Evolutionary conservation across 2,113 vertebrate species (phyloP).

Genomic region (Eleginops maclovinus): DNA sequence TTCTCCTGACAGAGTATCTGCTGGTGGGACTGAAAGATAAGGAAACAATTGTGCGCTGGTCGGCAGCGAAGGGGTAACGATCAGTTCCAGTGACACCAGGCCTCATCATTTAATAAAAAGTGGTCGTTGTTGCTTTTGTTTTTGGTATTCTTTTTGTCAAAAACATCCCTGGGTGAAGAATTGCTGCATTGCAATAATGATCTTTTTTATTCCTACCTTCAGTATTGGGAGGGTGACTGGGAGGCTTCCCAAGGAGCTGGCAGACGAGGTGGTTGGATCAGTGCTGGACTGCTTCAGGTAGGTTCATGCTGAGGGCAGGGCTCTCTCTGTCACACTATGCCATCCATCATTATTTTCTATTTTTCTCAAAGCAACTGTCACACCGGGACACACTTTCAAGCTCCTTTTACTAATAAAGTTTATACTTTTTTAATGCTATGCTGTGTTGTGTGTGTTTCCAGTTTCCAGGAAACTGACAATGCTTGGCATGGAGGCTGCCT

Average conservation of each 20-base stretch:
- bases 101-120: slow-evolving; percentile 8
- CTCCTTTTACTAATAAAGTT: neutral
- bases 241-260: slow-evolving; percentile 92
- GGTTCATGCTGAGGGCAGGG: slow-evolving; percentile 2
- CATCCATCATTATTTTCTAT: neutral
- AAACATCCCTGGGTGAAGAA: neutral
- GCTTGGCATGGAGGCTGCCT: slow-evolving; percentile 97
- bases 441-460: slow-evolving; percentile 62
- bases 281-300: slow-evolving; percentile 96
- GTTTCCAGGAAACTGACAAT: slow-evolving; percentile 94
- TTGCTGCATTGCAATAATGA: slow-evolving; percentile 2
- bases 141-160: slow-evolving; percentile 8
- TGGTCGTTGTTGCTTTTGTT: slow-evolving; percentile 31
- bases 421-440: neutral
- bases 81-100: neutral
- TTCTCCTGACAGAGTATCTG: slow-evolving; percentile 88
- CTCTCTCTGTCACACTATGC: neutral
- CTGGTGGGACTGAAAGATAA: slow-evolving; percentile 95
- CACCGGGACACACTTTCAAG: neutral
- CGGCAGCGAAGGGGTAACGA: slow-evolving; percentile 94
- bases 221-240: slow-evolving; percentile 95
- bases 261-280: slow-evolving; percentile 96
- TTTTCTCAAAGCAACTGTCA: neutral
- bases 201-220: slow-evolving; percentile 28
- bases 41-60: slow-evolving; percentile 97